Conservation (phyloP, 1,140 invertebrate species). For the Drosophila dunni region DNA sequence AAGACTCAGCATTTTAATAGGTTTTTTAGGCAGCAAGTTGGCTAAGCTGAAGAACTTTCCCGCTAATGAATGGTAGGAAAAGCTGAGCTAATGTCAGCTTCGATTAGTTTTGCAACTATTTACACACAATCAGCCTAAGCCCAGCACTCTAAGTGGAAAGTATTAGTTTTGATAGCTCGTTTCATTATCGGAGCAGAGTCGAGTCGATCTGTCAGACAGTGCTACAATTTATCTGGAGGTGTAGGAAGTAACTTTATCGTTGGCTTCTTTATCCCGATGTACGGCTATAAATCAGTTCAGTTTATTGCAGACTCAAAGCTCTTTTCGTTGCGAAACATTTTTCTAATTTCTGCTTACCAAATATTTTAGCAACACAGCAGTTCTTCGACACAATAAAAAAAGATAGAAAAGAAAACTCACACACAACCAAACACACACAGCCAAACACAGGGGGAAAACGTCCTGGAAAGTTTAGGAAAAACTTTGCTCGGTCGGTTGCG, state of each 20-base stretch:
- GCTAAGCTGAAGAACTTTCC: no score
- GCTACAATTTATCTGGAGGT: slow-evolving; percentile 1
- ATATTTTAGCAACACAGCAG: slow-evolving; percentile 69
- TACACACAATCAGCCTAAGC: slow-evolving; percentile 61
- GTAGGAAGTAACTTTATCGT: slow-evolving; percentile 58
- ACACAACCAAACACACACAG: neutral
- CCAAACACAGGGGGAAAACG: neutral
- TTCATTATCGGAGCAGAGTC: slow-evolving; percentile 11
- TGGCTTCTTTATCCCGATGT: slow-evolving; percentile 12
- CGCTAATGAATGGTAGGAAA: slow-evolving; percentile 4
- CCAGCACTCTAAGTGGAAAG: slow-evolving; percentile 22
- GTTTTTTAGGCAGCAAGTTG: no score
- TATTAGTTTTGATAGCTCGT: neutral
- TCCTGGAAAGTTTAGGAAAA: slow-evolving; percentile 32
- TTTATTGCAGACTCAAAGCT: slow-evolving; percentile 56
- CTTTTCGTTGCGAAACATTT: slow-evolving; percentile 69
- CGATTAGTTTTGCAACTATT: slow-evolving; percentile 5
- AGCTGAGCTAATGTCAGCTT: neutral
- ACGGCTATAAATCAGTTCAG: slow-evolving; percentile 72
- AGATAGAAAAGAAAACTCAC: slow-evolving; percentile 26
- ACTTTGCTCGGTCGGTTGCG: slow-evolving; percentile 34
- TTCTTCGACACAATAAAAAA: slow-evolving; percentile 26
- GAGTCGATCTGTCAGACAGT: neutral
- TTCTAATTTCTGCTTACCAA: slow-evolving; percentile 69
- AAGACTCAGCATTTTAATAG: no score